Base-by-base conservation (phyloP, 2,113 vertebrate species). In the Scopus umbretta region DNA sequence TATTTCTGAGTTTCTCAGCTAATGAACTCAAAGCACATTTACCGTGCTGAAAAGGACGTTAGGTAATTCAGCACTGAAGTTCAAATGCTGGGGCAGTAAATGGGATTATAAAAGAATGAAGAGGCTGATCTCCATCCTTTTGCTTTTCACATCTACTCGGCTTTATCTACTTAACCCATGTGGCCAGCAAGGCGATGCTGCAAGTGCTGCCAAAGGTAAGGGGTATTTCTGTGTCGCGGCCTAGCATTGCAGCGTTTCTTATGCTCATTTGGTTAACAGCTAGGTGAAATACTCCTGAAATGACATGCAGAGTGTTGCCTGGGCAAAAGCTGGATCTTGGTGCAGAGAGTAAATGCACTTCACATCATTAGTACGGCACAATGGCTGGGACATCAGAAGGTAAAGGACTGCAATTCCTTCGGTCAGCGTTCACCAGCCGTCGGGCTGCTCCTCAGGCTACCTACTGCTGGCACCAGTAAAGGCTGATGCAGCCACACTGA, bases 251-350 rank as follows among this genome's bases (percentile, higher is more conserved):
- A 18, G 30, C 0, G 9, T 8, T 11, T 22, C 56, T 22, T 16
- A 14, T 1, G 5, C 29, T 8, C 11, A 8, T 12, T 29, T 25
- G 15, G 9, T 3, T 16, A 9, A 23, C 5, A 16, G 25, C 4
- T 3, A 12, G 26, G 8, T 8, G 56, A 34, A 72, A 42, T 18
- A 6, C 23, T 30, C 47, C 45, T 27, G 56, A 2, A 30, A 42
- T 3, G 18, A 50, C 2, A 0, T 0, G 8, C 2, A 16, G 8
- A 29, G 74, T 3, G 6, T 6, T 14, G 27, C 4, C 18, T 21
- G 75, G 47, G 75, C 42, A 88, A 25, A 7, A 58, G 40, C 2
- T 11, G 55, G 10, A 20, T 4, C 56, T 59, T 10, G 36, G 66
- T 40, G 56, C 40, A 17, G 7, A 1, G 4, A 52, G 80, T 16